Base-by-base conservation (phyloP, 2,797 vertebrate genomes). In the Anguilla obscura region DNA sequence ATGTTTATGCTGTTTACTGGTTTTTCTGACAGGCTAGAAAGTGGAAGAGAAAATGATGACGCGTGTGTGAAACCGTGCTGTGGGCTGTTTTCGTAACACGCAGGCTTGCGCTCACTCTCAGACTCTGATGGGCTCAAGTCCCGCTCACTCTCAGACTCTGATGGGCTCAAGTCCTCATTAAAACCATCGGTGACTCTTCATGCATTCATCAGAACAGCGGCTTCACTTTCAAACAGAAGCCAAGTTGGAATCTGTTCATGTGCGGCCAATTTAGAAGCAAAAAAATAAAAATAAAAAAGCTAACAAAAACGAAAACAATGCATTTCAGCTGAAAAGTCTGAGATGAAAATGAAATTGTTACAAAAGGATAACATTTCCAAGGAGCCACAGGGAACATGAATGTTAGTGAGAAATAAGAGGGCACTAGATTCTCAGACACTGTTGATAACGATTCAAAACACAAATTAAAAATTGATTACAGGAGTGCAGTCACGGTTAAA, bases 211-310 rank as follows among this genome's bases (percentile, higher is more conserved):
- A 82, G 79, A 82, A 48, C 10, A 82, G 24, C 10, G 12, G 36
- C 40, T 24, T 82, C 36, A 48, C 79, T 82, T 82, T 40, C 45
- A 45, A 6, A 83, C 30, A 33, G 27, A 33, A 79, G 4, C 33
- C 54, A 84, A 56, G 24, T 33, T 27, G 50, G 48, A 30, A 30
- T 54, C 82, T 30, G 16, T 33, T 84, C 9, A 30, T 50, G 30
- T 76, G 74, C 8, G 24, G 52, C 82, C 50, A 54, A 84, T 84
- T 84, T 54, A 84, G 16, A 56, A 30, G 16, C 50, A 56, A 84
- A 83, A 27, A 83, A 50, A 52, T 10, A 16, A 18, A 36, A 30
- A 79, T 9, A 79, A 40, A 66, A 66, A 66, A 66, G 16, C 4
- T 18, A 5, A 66, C 21, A 66, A n/a, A 27, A 27, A 14, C n/a